Base-by-base conservation (phyloP, 2,797 vertebrate genomes). In the Gallirallus australis region DNA sequence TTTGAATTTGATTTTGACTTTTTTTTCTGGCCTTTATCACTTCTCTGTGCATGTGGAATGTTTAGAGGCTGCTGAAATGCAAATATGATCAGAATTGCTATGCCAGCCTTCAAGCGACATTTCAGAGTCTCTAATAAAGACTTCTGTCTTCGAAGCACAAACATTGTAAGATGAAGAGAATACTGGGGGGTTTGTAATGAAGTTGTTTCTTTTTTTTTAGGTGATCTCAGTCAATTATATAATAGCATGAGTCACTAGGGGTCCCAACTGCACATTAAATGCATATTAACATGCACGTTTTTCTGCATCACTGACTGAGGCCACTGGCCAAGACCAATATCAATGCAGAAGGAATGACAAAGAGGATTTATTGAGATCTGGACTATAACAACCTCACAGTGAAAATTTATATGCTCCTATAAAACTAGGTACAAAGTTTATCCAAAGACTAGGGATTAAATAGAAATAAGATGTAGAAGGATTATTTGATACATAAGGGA, bases 191-290 rank as follows among this genome's bases (percentile, higher is more conserved):
- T 87, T 78, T 61, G 16, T 82, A 82, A 91, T 61, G 57, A 73
- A 79, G 40, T 82, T 59, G 6, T 73, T 93, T 69, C 64, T 81
- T 94, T 93, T 40, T 40, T 73, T 97, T 94, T 69, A 70, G n/a
- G 48, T 82, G 60, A 59, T 90, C 31, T 85, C 73, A 68, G 69
- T 77, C 63, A 76, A 47, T 90, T 95, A 50, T 65, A 70, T 91
- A 89, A 85, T 56, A 76, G 40, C 28, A 30, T 53, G 76, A 83
- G 54, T 83, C 77, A 76, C 79, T 82, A 86, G 63, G 72, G 59
- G n/a, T 90, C 89, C n/a, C n/a, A 42, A 12, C 27, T 72, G 72
- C 50, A 70, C 61, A 40, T 66, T 72, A 93, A 37, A 54, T 3
- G n/a, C 83, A 87, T 86, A 79, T 72, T 89, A 79, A 93, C 20